Percentiles rank a stretch among this genome's conserved stretches.
These are phyloP conservation scores for Drosophila ananassae DNA, from an alignment of 1,140 invertebrate genomes.

Conservation along the genomic window DNA sequence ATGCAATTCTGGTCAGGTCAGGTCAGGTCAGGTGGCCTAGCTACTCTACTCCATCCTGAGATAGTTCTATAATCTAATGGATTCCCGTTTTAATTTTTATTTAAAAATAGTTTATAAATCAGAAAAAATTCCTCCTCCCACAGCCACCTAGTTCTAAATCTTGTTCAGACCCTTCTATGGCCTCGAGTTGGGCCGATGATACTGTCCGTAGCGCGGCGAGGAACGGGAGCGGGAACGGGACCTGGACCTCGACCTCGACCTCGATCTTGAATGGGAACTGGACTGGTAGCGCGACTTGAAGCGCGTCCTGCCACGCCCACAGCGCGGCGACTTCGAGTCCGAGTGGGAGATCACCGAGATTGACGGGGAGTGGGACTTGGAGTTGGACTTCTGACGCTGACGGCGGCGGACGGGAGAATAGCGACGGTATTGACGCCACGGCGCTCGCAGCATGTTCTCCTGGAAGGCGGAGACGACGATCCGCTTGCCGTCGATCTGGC, in stretches of 20 bases:
- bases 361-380: background rate
- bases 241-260: background rate
- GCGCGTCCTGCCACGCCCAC: background rate
- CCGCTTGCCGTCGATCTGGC: conserved; percentile 48
- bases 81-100: too few relatives aligned
- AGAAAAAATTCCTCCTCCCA: too few relatives aligned
- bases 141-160: too few relatives aligned
- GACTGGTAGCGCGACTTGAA: conserved; percentile 3
- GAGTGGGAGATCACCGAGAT: background rate
- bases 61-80: too few relatives aligned
- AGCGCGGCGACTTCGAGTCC: conserved; percentile 8
- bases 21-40: too few relatives aligned
- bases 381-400: background rate
- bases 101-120: too few relatives aligned
- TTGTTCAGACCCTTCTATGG: too few relatives aligned
- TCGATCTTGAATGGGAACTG: background rate
- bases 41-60: too few relatives aligned
- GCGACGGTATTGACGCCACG: conserved; percentile 42
- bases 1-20: too few relatives aligned
- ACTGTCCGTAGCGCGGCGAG: conserved; percentile 1
- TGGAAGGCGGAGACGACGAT: conserved; percentile 54
- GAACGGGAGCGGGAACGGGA: background rate
- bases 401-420: conserved; percentile 37
- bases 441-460: conserved; percentile 31
- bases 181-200: conserved; percentile 14